Evolutionary conservation across 2,888 invertebrate genomes (phyloP).

Genomic region (Drosophila anomelani): DNA sequence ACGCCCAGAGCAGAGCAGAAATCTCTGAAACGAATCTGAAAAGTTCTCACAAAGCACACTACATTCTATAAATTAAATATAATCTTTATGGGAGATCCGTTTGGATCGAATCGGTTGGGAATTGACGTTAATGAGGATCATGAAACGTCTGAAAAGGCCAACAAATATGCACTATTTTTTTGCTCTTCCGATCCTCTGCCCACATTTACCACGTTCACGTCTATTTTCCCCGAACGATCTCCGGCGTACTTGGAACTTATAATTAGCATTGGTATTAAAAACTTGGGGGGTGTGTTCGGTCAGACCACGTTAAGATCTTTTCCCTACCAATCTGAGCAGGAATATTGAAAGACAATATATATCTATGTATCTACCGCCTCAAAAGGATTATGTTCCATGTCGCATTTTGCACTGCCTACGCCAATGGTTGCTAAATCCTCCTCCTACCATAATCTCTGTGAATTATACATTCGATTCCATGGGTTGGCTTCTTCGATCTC

Average conservation of each 20-base stretch:
- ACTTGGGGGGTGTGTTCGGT: slow-evolving; percentile 38
- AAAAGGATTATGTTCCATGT: slow-evolving; percentile 9
- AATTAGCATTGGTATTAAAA: slow-evolving; percentile 24
- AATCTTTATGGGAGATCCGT: slow-evolving; percentile 42
- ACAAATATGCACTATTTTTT: slow-evolving; percentile 32
- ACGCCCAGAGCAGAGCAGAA: slow-evolving; percentile 34
- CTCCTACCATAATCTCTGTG: slow-evolving; percentile 40
- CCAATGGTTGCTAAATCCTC: slow-evolving; percentile 9
- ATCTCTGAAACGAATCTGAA: slow-evolving; percentile 40
- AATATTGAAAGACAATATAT: background rate
- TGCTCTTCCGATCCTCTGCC: background rate
- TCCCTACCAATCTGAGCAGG: background rate
- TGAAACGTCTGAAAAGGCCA: slow-evolving; percentile 64
- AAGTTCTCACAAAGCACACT: slow-evolving; percentile 46
- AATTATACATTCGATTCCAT: slow-evolving; percentile 46
- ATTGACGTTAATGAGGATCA: slow-evolving; percentile 67
- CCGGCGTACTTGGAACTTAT: slow-evolving; percentile 42
- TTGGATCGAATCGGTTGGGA: slow-evolving; percentile 49
- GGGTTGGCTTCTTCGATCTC: slow-evolving; percentile 2
- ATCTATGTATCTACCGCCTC: background rate
- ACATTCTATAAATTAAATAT: slow-evolving; percentile 37
- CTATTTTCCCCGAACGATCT: slow-evolving; percentile 12
- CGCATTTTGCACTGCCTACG: slow-evolving; percentile 13
- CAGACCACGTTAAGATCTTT: background rate
- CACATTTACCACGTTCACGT: background rate